Evolutionary conservation across 2,888 invertebrate species (phyloP), one percentile per base, ranked within the genome.

Genomic region (Heteromurus nitidus): DNA sequence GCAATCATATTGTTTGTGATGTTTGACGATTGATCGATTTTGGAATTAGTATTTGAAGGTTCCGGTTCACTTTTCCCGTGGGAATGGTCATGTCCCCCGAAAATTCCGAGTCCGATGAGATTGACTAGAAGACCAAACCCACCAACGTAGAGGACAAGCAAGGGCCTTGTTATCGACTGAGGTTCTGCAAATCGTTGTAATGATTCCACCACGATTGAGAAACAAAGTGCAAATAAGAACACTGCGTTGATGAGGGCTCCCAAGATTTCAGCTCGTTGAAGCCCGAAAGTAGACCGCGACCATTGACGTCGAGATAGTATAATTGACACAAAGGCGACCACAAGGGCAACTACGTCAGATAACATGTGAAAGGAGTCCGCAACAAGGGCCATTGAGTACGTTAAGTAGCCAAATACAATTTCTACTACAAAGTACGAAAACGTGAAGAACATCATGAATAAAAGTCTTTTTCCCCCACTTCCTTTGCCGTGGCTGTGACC

Each of bases 321-420:
- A 86, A 98, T 95, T 82, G 97, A 96, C 87, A 97, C 92, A 90
- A 97, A 97, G 79, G 97, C 98, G 88, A 98, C 95, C 70, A 96
- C 92, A 87, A 98, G 92, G 0, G 98, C 97, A 18, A 97, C 95
- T 24, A 98, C 96, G 90, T 98, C 98, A 87, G 97, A 97, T 84
- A 98, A 90, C 98, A 98, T 98, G 89, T 98, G 98, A 92, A 98
- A 98, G 89, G 97, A 97, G 90, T 98, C 98, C 0, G 98, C 98
- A 58, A 98, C 96, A 20, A 98, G 91, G 1, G 98, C 95, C 94
- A 98, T 96, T 0, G 98, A 98, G 90, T 98, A 97, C 87, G 97
- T 97, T 83, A 97, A 92, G 90, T 98, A 97, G 64, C 98, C 98
- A 20, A 97, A 96, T 47, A 96, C 92, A 85, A 98, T 94, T 91